phyloP scores from a whole-genome alignment of 2,797 vertebrate species.

The Petrocephalus sullivani region DNA sequence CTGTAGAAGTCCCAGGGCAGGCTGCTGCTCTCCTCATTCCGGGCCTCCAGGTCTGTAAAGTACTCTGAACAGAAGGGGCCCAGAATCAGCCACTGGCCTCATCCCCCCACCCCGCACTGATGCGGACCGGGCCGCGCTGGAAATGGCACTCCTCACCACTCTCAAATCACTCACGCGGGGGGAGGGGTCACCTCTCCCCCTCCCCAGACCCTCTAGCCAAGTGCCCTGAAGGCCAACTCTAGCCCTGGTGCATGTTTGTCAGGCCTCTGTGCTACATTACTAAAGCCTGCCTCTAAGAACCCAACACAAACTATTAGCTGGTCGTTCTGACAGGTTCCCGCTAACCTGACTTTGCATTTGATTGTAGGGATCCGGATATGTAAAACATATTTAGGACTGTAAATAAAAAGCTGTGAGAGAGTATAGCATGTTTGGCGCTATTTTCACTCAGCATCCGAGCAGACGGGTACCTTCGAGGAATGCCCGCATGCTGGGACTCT shows the following conservation, averaged over 20 bases:
- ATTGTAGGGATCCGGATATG: neutral
- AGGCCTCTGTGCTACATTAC: neutral
- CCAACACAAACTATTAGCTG: neutral
- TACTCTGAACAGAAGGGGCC: conserved; percentile 68
- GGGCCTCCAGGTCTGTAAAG: conserved; percentile 85
- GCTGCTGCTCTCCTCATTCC: conserved; percentile 71
- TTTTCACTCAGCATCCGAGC: neutral
- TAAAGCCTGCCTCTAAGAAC: neutral
- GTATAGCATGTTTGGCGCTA: neutral
- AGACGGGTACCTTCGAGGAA: conserved; percentile 79
- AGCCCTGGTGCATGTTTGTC: neutral
- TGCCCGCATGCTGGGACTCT: conserved; percentile 83
- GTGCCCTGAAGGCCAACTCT: neutral
- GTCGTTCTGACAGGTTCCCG: neutral
- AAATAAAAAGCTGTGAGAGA: neutral
- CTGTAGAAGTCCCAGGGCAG: conserved; percentile 94
- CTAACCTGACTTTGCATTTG: neutral
- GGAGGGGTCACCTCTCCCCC: neutral
- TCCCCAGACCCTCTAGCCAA: neutral
- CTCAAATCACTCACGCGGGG: neutral
- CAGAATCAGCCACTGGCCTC: neutral
- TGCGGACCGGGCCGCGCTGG: neutral
- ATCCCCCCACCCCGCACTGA: neutral
- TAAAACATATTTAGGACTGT: neutral
- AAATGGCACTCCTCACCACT: neutral